Evolutionary conservation across 2,797 vertebrate genomes (phyloP).

Genomic region (Sebastiscus tertius): DNA sequence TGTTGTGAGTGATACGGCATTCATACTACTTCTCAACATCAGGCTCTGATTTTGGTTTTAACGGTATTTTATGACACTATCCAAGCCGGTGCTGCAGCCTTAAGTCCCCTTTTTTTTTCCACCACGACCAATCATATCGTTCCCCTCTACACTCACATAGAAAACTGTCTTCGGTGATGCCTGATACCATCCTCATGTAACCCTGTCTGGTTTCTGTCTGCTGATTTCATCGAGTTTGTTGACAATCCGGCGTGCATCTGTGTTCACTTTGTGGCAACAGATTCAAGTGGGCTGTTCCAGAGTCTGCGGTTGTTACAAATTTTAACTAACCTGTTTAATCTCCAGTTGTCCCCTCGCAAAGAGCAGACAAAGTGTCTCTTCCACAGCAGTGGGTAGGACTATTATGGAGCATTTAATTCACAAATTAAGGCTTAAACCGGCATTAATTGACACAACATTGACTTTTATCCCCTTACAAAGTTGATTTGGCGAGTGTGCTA

Average conservation of each 20-base stretch:
- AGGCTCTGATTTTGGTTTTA: constrained; percentile 10
- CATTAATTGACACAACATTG: not conserved
- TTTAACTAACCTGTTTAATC: constrained; percentile 46
- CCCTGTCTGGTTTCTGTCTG: constrained; percentile 40
- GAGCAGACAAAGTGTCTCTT: constrained; percentile 22
- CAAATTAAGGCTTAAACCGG: not conserved
- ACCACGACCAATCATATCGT: not conserved
- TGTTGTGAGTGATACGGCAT: constrained; percentile 1
- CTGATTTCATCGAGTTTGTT: constrained; percentile 44
- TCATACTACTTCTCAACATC: constrained; percentile 1
- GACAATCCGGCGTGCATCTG: constrained; percentile 65
- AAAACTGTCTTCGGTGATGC: constrained; percentile 2
- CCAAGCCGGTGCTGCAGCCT: not conserved
- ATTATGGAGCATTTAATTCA: not conserved
- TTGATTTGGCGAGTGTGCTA: not conserved
- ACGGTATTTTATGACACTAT: not conserved
- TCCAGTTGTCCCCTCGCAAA: constrained; percentile 35
- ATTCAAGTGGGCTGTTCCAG: constrained; percentile 58
- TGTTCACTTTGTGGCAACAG: constrained; percentile 71
- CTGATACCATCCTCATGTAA: constrained; percentile 24
- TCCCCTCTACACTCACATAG: not conserved
- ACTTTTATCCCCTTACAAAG: not conserved
- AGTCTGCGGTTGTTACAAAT: constrained; percentile 48
- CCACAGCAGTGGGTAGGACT: not conserved
- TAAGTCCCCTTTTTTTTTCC: not conserved